phyloP scores from a whole-genome alignment of 2,888 invertebrate genomes.

The Andricus curvator region DNA sequence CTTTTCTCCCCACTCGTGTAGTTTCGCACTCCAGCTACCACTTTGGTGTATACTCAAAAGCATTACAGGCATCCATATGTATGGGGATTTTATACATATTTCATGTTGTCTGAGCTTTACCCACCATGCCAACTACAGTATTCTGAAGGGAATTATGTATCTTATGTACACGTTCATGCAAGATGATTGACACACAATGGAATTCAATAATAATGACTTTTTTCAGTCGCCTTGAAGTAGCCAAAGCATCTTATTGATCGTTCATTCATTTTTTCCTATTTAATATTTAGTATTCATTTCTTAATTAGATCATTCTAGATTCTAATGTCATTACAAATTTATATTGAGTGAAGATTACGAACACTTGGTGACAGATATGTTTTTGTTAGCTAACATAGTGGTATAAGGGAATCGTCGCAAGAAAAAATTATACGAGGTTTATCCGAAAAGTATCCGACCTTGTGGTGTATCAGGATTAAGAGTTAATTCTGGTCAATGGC shows the following conservation, averaged over 20 bases:
- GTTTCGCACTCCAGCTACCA: not conserved
- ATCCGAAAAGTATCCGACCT: too few species aligned
- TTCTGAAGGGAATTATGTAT: not conserved
- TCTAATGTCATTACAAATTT: too few species aligned
- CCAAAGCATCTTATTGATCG: not conserved
- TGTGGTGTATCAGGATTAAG: too few species aligned
- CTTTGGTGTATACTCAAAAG: not conserved
- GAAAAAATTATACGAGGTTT: too few species aligned
- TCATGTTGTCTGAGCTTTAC: not conserved
- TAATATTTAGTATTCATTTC: too few species aligned
- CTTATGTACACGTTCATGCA: not conserved
- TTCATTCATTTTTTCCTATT: too few species aligned
- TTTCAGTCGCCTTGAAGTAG: not conserved
- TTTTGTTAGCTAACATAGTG: too few species aligned
- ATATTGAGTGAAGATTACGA: too few species aligned
- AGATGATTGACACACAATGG: not conserved
- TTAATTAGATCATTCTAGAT: too few species aligned
- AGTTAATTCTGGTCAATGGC: too few species aligned
- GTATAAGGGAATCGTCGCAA: too few species aligned
- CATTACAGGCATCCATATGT: constrained; percentile 17
- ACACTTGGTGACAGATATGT: too few species aligned
- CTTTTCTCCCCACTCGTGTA: not conserved
- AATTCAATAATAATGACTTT: not conserved
- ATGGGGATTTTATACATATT: constrained; percentile 36
- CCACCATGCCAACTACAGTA: not conserved